phyloP scores from a whole-genome alignment of 92 coral and sea anemone genomes.

The Actinernus sp. region DNA sequence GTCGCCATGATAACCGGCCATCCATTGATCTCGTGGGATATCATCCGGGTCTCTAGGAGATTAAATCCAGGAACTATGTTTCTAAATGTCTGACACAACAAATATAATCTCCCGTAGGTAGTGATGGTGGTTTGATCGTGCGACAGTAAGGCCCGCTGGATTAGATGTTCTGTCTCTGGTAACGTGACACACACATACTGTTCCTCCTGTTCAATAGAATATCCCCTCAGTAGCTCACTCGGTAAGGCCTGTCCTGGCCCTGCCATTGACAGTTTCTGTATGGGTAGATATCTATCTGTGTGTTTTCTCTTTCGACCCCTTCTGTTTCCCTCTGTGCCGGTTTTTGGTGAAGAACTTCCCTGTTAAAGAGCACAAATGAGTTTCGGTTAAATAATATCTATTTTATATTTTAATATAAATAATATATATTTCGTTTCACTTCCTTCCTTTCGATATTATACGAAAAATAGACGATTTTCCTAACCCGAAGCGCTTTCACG shows the following conservation, averaged over 20 bases:
- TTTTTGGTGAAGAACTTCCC: too few species aligned
- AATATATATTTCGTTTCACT: too few species aligned
- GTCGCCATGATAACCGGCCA: conserved; percentile 98
- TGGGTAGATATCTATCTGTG: conserved; percentile 7
- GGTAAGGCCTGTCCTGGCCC: conserved; percentile 1
- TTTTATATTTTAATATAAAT: too few species aligned
- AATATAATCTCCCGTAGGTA: conserved; percentile 80
- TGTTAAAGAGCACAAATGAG: too few species aligned
- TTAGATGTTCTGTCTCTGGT: conserved; percentile 76
- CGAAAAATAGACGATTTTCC: too few species aligned
- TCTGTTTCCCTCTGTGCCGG: neutral
- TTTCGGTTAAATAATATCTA: too few species aligned
- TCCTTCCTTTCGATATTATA: too few species aligned
- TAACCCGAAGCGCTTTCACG: too few species aligned
- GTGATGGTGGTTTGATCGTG: conserved; percentile 63
- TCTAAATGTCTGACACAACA: conserved; percentile 87
- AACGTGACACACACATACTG: conserved; percentile 72
- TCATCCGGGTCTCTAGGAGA: conserved; percentile 90
- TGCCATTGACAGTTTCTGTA: conserved; percentile 17
- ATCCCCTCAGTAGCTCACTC: conserved; percentile 55
- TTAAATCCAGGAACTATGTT: conserved; percentile 89
- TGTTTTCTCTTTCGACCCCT: conserved; percentile 34
- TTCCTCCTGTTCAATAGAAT: conserved; percentile 73
- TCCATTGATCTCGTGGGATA: conserved; percentile 83
- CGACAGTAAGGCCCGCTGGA: conserved; percentile 67